These are phyloP conservation scores for Diplazon laetatorius DNA, from an alignment of 2,888 invertebrate species.

Conservation along the genomic window DNA sequence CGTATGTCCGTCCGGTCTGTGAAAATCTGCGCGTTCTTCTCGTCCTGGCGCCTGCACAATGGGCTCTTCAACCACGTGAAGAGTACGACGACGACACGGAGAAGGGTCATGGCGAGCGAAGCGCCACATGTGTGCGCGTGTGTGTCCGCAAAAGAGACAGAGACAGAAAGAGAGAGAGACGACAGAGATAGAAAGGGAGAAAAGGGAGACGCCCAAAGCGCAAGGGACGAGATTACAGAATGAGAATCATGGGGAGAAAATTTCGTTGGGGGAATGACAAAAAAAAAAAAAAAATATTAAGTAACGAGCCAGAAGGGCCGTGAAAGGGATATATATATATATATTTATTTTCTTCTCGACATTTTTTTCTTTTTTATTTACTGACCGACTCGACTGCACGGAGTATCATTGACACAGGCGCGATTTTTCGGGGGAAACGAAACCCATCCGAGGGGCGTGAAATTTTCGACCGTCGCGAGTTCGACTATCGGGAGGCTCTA, in stretches of 20 bases:
- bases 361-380: constrained; percentile 26
- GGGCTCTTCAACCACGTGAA: constrained; percentile 48
- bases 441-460: too few species aligned
- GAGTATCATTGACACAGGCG: constrained; percentile 63
- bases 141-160: too few species aligned
- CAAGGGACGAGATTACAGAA: constrained; percentile 17
- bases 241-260: constrained; percentile 39
- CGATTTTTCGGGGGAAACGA: constrained; percentile 27
- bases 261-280: background rate
- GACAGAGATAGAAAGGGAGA: constrained; percentile 11
- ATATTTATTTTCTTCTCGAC: too few species aligned
- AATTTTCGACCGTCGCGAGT: too few species aligned
- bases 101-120: constrained; percentile 33
- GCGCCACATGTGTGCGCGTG: background rate
- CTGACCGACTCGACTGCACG: constrained; percentile 43
- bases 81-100: constrained; percentile 38
- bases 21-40: constrained; percentile 48
- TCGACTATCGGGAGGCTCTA: too few species aligned
- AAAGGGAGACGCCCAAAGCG: constrained; percentile 16
- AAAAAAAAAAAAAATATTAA: constrained; percentile 48
- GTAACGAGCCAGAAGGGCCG: constrained; percentile 49
- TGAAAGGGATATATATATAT: too few species aligned
- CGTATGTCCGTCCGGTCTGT: background rate
- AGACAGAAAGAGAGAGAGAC: constrained; percentile 21
- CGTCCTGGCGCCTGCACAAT: constrained; percentile 64